phyloP scores from a whole-genome alignment of 2,113 vertebrate species.

The Coryphaenoides rupestris region DNA sequence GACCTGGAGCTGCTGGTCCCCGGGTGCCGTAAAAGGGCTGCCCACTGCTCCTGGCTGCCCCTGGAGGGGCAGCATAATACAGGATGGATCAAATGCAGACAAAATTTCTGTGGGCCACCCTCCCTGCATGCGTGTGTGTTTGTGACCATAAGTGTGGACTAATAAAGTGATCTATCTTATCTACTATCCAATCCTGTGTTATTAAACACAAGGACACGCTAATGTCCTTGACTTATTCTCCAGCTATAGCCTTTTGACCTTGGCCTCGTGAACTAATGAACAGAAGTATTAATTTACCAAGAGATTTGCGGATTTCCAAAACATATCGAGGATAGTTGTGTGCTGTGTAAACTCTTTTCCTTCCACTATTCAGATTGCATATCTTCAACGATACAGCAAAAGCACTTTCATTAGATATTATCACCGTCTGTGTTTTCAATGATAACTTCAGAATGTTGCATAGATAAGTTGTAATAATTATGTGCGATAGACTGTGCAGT shows the following conservation, averaged over 20 bases:
- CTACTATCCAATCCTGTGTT: too few relatives aligned
- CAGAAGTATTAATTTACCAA: neutral
- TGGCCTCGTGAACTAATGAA: conserved; percentile 18
- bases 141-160: too few relatives aligned
- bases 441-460: conserved; percentile 14
- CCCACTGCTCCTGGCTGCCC: too few relatives aligned
- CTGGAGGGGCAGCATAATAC: too few relatives aligned
- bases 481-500: conserved; percentile 3
- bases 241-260: conserved; percentile 34
- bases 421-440: conserved; percentile 20
- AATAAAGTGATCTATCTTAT: too few relatives aligned
- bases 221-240: conserved; percentile 11
- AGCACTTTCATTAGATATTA: conserved; percentile 18
- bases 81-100: too few relatives aligned
- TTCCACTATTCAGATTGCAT: conserved; percentile 17
- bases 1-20: too few relatives aligned
- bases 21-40: too few relatives aligned
- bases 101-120: too few relatives aligned
- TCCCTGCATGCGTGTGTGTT: too few relatives aligned
- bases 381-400: conserved; percentile 26
- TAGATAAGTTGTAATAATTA: conserved; percentile 26
- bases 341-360: conserved; percentile 18
- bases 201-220: too few relatives aligned
- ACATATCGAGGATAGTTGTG: neutral
- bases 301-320: neutral